Conservation (phyloP, 2,113 vertebrate species). For the Leucoraja erinaceus region DNA sequence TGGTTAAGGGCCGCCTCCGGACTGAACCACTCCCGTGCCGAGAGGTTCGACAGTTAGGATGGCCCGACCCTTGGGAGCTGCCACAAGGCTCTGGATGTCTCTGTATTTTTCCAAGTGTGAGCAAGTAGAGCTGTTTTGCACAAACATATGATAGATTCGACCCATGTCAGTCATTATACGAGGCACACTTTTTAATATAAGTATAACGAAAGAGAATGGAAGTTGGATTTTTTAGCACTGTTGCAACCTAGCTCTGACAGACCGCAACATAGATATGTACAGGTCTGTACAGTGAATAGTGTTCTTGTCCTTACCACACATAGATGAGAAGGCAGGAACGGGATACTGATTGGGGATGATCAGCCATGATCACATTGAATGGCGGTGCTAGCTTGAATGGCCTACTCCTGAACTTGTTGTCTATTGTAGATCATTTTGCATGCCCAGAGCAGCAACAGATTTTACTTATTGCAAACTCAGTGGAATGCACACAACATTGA, state of each 20-base stretch:
- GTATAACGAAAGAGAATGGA: background rate
- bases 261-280: background rate
- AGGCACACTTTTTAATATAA: background rate
- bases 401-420: too few relatives aligned
- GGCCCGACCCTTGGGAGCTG: too few relatives aligned
- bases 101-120: too few relatives aligned
- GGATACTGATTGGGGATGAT: too few relatives aligned
- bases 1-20: too few relatives aligned
- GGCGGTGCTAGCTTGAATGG: too few relatives aligned
- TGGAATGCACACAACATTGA: conserved; percentile 3
- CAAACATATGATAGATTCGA: background rate
- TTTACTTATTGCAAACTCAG: background rate
- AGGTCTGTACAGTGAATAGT: background rate
- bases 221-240: background rate
- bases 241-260: background rate
- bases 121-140: too few relatives aligned
- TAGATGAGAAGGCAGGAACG: too few relatives aligned
- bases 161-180: background rate
- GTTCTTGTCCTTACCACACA: background rate
- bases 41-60: too few relatives aligned
- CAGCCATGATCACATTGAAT: too few relatives aligned
- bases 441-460: background rate
- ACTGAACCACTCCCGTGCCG: too few relatives aligned
- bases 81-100: too few relatives aligned
- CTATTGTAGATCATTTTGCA: background rate